Conservation (phyloP, 2,113 vertebrate species). For the Climacteris rufus region DNA sequence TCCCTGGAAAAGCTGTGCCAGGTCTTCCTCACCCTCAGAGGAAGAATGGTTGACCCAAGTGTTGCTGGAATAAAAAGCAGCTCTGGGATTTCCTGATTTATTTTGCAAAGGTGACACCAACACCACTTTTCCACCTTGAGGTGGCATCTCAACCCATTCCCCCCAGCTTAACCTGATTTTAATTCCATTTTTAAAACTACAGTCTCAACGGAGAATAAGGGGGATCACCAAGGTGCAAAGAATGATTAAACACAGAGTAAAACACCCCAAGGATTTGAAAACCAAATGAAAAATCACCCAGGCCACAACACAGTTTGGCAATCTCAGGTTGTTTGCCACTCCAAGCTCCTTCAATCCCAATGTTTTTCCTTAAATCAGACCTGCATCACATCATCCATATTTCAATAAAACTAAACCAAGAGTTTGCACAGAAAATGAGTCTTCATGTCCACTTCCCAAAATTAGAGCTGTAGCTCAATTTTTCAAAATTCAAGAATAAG, state of each 20-base stretch:
- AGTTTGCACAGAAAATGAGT: background rate
- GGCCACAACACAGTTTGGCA: background rate
- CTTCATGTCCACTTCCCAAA: background rate
- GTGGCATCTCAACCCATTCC: background rate
- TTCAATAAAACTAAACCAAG: background rate
- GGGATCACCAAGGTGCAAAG: background rate
- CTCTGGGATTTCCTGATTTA: background rate
- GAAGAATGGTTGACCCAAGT: background rate
- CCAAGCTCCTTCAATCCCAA: background rate
- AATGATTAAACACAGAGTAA: background rate
- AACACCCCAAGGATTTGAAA: background rate
- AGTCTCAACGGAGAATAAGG: background rate
- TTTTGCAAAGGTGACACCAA: background rate
- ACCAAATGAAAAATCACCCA: background rate
- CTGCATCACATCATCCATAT: background rate
- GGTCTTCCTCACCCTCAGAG: background rate
- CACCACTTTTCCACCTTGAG: background rate
- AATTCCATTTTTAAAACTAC: background rate
- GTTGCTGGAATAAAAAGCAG: background rate
- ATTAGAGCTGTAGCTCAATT: background rate
- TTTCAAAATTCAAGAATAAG: background rate
- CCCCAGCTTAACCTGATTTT: background rate
- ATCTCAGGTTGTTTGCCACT: background rate
- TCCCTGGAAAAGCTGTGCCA: background rate
- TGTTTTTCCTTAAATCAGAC: background rate